A percentile compares a stretch with the other conserved stretches of the same genome.
Evolutionary conservation across 2,113 vertebrate genomes (phyloP).

Genomic region (Pelecanoides urinatrix): DNA sequence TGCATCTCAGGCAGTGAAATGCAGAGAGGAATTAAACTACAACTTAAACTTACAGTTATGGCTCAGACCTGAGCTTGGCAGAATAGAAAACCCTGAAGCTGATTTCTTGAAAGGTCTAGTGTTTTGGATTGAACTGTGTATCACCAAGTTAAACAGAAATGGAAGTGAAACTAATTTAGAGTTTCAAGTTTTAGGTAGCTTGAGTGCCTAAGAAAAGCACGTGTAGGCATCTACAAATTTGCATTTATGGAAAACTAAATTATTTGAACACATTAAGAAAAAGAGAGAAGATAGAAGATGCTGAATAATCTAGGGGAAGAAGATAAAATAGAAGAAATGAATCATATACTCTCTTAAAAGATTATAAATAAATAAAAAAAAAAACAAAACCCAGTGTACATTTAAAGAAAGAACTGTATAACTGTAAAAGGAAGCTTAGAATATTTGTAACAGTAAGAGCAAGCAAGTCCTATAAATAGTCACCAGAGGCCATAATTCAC

Average conservation of each 20-base stretch:
- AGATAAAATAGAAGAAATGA: not conserved
- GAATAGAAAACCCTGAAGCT: not conserved
- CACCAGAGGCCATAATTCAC: not conserved
- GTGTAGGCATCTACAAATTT: not conserved
- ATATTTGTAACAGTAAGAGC: not conserved
- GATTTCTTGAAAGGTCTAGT: not conserved
- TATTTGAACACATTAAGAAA: not conserved
- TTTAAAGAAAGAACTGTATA: not conserved
- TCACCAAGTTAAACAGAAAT: not conserved
- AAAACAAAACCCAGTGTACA: not conserved
- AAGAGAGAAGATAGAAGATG: not conserved
- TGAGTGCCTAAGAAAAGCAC: not conserved
- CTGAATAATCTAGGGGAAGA: not conserved
- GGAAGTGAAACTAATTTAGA: not conserved
- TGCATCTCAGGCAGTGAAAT: not conserved
- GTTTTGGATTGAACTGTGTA: not conserved
- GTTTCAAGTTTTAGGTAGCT: not conserved
- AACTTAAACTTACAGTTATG: not conserved
- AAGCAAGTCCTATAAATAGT: not conserved
- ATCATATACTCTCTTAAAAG: not conserved
- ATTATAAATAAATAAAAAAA: not conserved
- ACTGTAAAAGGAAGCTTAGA: not conserved
- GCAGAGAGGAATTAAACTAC: not conserved
- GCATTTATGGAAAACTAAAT: not conserved
- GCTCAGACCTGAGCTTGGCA: not conserved